phyloP scores from a whole-genome alignment of 2,797 vertebrate species.

The Chiloscyllium punctatum region DNA sequence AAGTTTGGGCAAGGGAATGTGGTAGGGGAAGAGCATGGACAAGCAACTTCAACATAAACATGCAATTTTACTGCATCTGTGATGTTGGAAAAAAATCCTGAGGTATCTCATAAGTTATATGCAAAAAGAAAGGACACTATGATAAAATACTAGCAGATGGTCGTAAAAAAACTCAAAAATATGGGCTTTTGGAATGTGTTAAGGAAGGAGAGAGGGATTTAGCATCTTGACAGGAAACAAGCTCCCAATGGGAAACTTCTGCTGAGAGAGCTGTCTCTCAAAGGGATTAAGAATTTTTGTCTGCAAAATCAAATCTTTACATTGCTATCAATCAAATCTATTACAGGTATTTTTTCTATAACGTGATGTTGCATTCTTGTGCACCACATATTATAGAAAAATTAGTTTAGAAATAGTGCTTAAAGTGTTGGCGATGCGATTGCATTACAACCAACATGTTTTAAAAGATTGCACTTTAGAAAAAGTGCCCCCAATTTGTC shows the following conservation, averaged over 20 bases:
- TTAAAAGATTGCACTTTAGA: too few species aligned
- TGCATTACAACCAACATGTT: too few species aligned
- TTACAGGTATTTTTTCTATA: too few species aligned
- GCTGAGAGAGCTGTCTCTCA: neutral
- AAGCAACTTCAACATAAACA: neutral
- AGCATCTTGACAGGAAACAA: neutral
- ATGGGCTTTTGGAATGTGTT: neutral
- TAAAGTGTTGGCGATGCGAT: too few species aligned
- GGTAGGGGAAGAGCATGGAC: too few species aligned
- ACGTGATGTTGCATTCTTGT: too few species aligned
- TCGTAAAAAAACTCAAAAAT: neutral
- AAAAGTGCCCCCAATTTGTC: too few species aligned
- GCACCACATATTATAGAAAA: too few species aligned
- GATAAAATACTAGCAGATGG: neutral
- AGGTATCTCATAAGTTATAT: neutral
- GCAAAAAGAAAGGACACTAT: neutral
- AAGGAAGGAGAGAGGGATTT: neutral
- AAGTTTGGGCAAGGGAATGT: neutral
- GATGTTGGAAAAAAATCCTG: neutral
- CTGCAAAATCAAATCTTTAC: neutral
- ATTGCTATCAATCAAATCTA: neutral
- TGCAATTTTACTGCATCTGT: neutral
- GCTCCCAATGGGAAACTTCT: neutral
- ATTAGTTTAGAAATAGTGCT: too few species aligned
- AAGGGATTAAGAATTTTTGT: neutral